Evolutionary conservation across 2,797 vertebrate species (phyloP).

Genomic region (Halcyon badia): DNA sequence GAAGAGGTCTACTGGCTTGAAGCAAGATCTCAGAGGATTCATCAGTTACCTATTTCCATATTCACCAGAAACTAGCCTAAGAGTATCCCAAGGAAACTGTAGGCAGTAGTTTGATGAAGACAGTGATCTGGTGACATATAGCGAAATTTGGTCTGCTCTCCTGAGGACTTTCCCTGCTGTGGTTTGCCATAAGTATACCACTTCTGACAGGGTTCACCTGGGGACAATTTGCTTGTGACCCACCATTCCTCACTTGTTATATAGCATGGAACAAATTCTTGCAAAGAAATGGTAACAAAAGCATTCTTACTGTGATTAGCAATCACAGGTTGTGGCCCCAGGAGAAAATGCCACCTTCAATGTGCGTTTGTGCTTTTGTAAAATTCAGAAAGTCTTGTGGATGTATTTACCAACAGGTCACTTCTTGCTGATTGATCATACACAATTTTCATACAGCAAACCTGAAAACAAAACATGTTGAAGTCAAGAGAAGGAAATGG

Average conservation of each 20-base stretch:
- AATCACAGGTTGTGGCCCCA: rapidly evolving
- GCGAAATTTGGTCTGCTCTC: background rate
- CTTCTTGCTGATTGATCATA: background rate
- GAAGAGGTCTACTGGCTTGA: background rate
- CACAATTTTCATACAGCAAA: background rate
- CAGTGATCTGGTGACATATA: background rate
- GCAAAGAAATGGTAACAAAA: background rate
- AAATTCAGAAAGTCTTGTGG: background rate
- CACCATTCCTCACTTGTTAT: background rate
- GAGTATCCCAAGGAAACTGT: background rate
- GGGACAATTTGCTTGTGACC: background rate
- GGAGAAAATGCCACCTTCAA: background rate
- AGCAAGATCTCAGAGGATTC: background rate
- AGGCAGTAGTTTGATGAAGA: background rate
- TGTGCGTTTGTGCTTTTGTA: background rate
- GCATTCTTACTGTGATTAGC: background rate
- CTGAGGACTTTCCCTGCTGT: background rate
- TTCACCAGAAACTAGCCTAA: background rate
- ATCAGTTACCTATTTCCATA: background rate
- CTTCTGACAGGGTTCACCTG: background rate
- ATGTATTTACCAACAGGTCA: background rate
- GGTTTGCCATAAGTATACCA: background rate
- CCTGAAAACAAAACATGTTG: background rate
- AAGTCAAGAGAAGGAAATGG: background rate
- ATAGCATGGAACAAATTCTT: background rate